These are phyloP conservation scores for Drosophila koepferae DNA, from an alignment of 2,888 invertebrate species.

Conservation along the genomic window DNA sequence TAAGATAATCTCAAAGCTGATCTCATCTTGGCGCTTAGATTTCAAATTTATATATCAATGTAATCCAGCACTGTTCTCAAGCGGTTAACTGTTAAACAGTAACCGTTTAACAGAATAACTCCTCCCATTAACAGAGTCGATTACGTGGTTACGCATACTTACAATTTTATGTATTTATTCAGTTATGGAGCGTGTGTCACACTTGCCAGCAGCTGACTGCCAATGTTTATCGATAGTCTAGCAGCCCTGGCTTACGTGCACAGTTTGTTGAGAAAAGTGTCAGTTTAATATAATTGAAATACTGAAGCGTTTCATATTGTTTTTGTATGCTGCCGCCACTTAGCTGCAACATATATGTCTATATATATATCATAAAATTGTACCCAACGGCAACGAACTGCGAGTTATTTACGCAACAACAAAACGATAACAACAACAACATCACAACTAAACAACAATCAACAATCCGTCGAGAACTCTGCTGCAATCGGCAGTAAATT, in stretches of 20 bases:
- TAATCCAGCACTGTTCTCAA: constrained; percentile 8
- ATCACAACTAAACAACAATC: constrained; percentile 29
- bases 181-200: constrained; percentile 13
- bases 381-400: neutral
- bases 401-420: constrained; percentile 40
- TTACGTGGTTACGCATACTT: neutral
- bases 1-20: neutral
- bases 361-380: constrained; percentile 18
- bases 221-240: constrained; percentile 43
- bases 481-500: constrained; percentile 15
- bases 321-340: constrained; percentile 42
- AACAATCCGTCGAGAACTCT: constrained; percentile 29
- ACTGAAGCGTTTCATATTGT: constrained; percentile 44
- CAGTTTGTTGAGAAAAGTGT: constrained; percentile 58
- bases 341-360: constrained; percentile 23
- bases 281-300: constrained; percentile 56
- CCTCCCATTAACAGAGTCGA: neutral
- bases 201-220: constrained; percentile 47
- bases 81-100: constrained; percentile 14
- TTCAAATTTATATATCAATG: neutral
- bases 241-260: constrained; percentile 45
- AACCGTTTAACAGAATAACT: constrained; percentile 3
- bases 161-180: neutral
- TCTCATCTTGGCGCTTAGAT: neutral
- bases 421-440: constrained; percentile 14